Evolutionary conservation across 1,140 invertebrate genomes (phyloP).

Genomic region (Dinothrombium tinctorium): DNA sequence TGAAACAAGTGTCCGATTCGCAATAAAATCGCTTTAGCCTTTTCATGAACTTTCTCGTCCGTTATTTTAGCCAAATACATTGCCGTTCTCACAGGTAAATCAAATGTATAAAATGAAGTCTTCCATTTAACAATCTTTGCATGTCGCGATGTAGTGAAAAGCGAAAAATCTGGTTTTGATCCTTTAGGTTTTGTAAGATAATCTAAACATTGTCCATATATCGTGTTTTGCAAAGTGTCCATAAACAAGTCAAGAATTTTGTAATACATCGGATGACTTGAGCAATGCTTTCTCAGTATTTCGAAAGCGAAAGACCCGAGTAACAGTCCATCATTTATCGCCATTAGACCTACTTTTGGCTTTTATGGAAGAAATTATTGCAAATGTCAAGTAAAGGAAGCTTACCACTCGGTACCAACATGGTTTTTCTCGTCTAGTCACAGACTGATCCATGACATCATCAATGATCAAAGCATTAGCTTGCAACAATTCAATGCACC

Average conservation of each 20-base stretch:
- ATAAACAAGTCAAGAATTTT: slow-evolving; percentile 60
- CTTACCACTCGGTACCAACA: slow-evolving; percentile 65
- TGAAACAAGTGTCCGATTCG: slow-evolving; percentile 92
- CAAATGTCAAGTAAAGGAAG: too few relatives aligned
- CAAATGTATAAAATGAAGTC: too few relatives aligned
- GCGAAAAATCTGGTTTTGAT: slow-evolving; percentile 21
- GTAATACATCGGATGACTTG: slow-evolving; percentile 46
- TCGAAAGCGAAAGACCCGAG: slow-evolving; percentile 50
- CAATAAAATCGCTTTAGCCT: slow-evolving; percentile 61
- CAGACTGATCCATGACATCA: slow-evolving; percentile 75
- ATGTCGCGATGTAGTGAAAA: too few relatives aligned
- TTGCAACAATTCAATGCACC: slow-evolving; percentile 80
- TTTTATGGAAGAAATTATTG: slow-evolving; percentile 16
- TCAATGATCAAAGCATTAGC: slow-evolving; percentile 61
- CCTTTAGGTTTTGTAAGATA: slow-evolving; percentile 21
- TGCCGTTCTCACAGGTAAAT: slow-evolving; percentile 43
- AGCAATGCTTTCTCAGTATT: slow-evolving; percentile 51
- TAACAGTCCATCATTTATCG: slow-evolving; percentile 65
- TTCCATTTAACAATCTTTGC: too few relatives aligned
- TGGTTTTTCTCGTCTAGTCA: slow-evolving; percentile 48
- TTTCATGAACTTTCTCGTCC: neutral
- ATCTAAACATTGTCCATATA: slow-evolving; percentile 29
- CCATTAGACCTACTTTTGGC: slow-evolving; percentile 48
- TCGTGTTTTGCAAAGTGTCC: slow-evolving; percentile 30
- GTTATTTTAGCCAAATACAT: slow-evolving; percentile 41